phyloP scores from a whole-genome alignment of 2,888 invertebrate genomes.

The Margaritifera margaritifera region DNA sequence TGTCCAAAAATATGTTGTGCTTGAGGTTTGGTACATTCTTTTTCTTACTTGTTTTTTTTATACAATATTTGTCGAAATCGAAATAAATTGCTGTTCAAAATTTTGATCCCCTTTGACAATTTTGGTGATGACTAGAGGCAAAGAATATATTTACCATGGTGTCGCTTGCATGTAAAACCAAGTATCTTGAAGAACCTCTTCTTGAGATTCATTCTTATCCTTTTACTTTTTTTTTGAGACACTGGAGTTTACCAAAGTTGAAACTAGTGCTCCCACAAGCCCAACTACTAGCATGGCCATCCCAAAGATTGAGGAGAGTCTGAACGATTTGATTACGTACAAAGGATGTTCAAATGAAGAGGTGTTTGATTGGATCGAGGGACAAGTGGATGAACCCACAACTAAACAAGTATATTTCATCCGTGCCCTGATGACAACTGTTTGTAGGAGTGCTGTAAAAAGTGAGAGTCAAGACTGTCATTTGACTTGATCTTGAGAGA shows the following conservation, averaged over 20 bases:
- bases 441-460: constrained; percentile 80
- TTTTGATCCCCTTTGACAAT: too few species aligned
- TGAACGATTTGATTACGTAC: constrained; percentile 50
- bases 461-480: constrained; percentile 76
- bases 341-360: constrained; percentile 58
- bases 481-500: too few species aligned
- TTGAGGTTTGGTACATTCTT: too few species aligned
- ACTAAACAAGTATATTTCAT: constrained; percentile 81
- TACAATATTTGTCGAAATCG: too few species aligned
- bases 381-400: constrained; percentile 79
- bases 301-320: constrained; percentile 47
- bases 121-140: too few species aligned
- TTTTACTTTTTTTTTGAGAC: constrained; percentile 44
- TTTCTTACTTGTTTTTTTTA: too few species aligned
- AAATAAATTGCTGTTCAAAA: too few species aligned
- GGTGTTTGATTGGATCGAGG: constrained; percentile 80
- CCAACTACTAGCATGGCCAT: constrained; percentile 53
- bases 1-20: too few species aligned
- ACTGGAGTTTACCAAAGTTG: constrained; percentile 63
- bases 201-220: neutral
- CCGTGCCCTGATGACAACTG: constrained; percentile 82
- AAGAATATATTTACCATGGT: too few species aligned
- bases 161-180: too few species aligned
- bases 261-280: constrained; percentile 46
- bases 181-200: too few species aligned